Evolutionary conservation across 2,113 vertebrate species (phyloP).

Genomic region (Eulacestoma nigropectus): DNA sequence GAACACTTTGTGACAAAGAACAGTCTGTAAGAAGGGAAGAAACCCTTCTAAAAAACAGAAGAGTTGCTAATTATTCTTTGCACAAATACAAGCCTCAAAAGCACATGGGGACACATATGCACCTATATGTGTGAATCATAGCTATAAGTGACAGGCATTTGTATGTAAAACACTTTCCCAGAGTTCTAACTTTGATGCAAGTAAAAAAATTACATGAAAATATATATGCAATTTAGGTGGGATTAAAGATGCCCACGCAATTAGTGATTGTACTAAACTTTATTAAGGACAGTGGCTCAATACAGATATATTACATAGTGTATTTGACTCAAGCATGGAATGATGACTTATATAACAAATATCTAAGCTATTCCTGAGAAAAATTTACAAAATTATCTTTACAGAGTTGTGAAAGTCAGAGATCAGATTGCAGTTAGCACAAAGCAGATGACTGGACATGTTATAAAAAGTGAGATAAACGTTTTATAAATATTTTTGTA

Average conservation of each 20-base stretch:
- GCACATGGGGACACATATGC: rapidly evolving
- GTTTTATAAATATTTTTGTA: neutral
- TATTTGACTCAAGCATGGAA: neutral
- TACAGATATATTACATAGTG: neutral
- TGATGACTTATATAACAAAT: neutral
- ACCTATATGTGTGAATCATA: rapidly evolving
- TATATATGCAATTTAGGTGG: neutral
- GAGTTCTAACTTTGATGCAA: neutral
- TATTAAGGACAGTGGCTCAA: neutral
- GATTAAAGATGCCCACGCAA: neutral
- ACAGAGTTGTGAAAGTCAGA: neutral
- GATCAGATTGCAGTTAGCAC: neutral
- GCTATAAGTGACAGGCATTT: neutral
- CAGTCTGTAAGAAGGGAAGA: neutral
- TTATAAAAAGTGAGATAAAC: neutral
- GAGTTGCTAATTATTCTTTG: neutral
- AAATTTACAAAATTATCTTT: neutral
- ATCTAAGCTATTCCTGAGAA: neutral
- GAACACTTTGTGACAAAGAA: neutral
- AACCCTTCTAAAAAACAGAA: neutral
- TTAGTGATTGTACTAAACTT: neutral
- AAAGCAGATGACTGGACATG: neutral
- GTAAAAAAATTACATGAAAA: neutral
- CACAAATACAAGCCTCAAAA: neutral
- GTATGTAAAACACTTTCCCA: neutral